phyloP scores from a whole-genome alignment of 1,140 invertebrate genomes.

The Luehdorfia chinensis region DNA sequence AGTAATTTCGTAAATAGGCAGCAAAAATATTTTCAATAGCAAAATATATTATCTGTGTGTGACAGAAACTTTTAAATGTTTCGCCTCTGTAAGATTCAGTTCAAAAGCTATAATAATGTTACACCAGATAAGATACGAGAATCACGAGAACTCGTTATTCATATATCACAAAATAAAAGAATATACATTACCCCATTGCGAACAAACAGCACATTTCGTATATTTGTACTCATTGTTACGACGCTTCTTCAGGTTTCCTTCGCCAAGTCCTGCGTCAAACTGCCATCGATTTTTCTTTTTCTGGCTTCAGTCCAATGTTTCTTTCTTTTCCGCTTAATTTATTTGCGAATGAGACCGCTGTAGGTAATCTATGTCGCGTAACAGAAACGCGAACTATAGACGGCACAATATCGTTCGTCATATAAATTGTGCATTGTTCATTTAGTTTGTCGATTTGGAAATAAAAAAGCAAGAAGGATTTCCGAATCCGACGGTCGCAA shows the following conservation, averaged over 20 bases:
- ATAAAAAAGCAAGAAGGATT: too few relatives aligned
- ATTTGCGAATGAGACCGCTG: conserved; percentile 50
- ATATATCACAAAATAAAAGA: conserved; percentile 4
- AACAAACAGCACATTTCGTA: conserved; percentile 11
- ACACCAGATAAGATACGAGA: neutral
- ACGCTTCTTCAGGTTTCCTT: conserved; percentile 19
- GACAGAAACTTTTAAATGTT: too few relatives aligned
- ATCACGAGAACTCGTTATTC: conserved; percentile 6
- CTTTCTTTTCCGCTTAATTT: conserved; percentile 56
- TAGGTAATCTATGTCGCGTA: conserved; percentile 27
- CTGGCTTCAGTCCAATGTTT: conserved; percentile 63
- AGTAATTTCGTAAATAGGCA: too few relatives aligned
- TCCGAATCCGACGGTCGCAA: too few relatives aligned
- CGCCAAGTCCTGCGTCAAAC: conserved; percentile 44
- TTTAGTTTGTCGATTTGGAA: too few relatives aligned
- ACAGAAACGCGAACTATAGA: too few relatives aligned
- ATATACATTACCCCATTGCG: neutral
- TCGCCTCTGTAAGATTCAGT: too few relatives aligned
- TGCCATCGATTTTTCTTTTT: conserved; percentile 53
- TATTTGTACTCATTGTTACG: conserved; percentile 22
- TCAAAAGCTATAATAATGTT: conserved; percentile 7
- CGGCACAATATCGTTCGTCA: too few relatives aligned
- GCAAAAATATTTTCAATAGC: too few relatives aligned
- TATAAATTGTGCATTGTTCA: too few relatives aligned
- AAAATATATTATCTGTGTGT: too few relatives aligned